A percentile compares a stretch with the other conserved stretches of the same genome.
phyloP scores from a whole-genome alignment of 2,888 invertebrate species.

The Amphipyra tragopoginis region DNA sequence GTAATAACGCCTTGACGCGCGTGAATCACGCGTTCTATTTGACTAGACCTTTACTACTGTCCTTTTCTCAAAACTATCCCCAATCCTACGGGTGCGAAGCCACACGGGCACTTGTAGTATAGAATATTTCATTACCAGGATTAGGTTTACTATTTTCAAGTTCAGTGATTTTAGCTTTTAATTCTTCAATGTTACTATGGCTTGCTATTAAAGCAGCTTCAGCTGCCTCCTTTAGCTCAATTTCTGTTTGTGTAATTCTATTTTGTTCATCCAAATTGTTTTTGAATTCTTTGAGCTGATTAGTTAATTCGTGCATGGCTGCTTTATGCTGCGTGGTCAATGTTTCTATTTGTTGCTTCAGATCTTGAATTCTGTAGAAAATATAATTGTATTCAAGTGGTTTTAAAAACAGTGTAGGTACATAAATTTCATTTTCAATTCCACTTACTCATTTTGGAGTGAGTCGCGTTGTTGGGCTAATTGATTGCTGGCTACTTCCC shows the following conservation, averaged over 20 bases:
- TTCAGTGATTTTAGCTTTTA: slow-evolving; percentile 75
- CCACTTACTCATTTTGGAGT: slow-evolving; percentile 77
- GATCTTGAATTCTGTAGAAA: slow-evolving; percentile 69
- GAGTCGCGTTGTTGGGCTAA: slow-evolving; percentile 79
- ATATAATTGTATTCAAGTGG: not conserved
- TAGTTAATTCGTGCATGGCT: slow-evolving; percentile 71
- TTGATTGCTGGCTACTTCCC: slow-evolving; percentile 79
- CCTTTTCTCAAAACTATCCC: too few species aligned
- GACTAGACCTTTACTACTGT: too few species aligned
- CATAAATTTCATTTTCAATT: not conserved
- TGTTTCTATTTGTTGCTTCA: slow-evolving; percentile 78
- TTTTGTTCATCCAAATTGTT: slow-evolving; percentile 70
- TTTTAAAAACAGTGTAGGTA: not conserved
- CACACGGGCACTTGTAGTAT: not conserved
- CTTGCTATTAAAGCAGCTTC: slow-evolving; percentile 69
- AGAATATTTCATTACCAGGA: slow-evolving; percentile 68
- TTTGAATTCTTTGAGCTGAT: slow-evolving; percentile 74
- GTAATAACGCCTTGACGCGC: too few species aligned
- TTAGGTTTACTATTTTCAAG: slow-evolving; percentile 77
- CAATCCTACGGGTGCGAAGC: too few species aligned
- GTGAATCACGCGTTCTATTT: too few species aligned
- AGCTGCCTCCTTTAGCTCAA: slow-evolving; percentile 66
- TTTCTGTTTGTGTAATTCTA: slow-evolving; percentile 65
- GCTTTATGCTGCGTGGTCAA: slow-evolving; percentile 72
- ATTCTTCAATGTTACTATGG: slow-evolving; percentile 69